Percentiles rank a stretch among this genome's conserved stretches.
Evolutionary conservation across 2,113 vertebrate species (phyloP).

Genomic region (Aplodontia rufa): DNA sequence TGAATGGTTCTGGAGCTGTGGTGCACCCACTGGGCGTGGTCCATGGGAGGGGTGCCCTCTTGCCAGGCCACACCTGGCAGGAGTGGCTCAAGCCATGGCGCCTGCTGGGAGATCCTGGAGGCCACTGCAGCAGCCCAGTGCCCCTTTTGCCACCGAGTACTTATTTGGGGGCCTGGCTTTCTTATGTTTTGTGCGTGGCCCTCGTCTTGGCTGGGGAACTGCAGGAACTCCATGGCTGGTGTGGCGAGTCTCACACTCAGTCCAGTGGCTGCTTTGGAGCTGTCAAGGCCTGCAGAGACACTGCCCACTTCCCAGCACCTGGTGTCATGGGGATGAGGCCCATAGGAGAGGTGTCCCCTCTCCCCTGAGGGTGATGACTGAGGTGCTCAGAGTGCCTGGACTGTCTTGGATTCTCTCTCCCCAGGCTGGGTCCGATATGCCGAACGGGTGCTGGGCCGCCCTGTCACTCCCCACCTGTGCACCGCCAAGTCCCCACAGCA

Average conservation of each 20-base stretch:
- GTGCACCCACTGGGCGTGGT: not conserved
- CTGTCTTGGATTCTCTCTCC: rapidly evolving
- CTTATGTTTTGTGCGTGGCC: not conserved
- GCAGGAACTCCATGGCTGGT: rapidly evolving
- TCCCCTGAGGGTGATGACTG: too few species aligned
- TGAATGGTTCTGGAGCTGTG: not conserved
- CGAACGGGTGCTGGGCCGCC: constrained; percentile 92
- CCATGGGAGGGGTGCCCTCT: not conserved
- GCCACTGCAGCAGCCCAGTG: too few species aligned
- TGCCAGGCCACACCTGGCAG: not conserved
- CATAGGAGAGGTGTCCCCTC: too few species aligned
- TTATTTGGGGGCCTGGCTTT: not conserved
- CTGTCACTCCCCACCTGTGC: constrained; percentile 95
- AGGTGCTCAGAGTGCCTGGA: too few species aligned
- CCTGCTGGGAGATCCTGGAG: not conserved
- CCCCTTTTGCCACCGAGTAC: too few species aligned
- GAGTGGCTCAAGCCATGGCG: not conserved
- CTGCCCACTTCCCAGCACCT: too few species aligned
- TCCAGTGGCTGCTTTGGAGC: rapidly evolving
- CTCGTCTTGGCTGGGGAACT: too few species aligned
- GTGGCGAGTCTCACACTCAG: rapidly evolving
- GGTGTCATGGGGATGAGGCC: not conserved
- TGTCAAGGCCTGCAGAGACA: too few species aligned
- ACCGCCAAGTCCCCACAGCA: constrained; percentile 96
- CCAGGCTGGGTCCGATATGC: constrained; percentile 97